These are phyloP conservation scores for Malthinus flaveolus DNA, from an alignment of 2,888 invertebrate species.

Conservation along the genomic window DNA sequence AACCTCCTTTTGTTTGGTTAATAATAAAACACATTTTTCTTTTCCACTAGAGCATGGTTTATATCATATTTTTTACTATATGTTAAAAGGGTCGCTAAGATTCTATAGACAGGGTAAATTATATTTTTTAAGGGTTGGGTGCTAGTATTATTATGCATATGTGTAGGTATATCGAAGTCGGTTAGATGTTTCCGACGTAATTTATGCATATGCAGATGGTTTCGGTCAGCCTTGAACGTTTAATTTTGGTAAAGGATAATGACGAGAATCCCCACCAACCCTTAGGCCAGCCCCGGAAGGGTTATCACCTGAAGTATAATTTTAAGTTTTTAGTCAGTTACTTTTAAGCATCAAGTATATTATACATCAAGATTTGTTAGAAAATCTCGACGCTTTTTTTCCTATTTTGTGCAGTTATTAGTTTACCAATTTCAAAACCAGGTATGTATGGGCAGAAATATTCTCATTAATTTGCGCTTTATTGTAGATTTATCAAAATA, in stretches of 20 bases:
- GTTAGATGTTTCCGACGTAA: slow-evolving; percentile 34
- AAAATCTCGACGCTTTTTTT: background rate
- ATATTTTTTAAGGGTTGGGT: slow-evolving; percentile 44
- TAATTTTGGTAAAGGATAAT: slow-evolving; percentile 48
- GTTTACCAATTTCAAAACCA: no score
- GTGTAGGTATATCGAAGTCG: slow-evolving; percentile 28
- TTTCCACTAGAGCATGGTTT: slow-evolving; percentile 58
- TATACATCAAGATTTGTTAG: background rate
- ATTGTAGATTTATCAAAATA: no score
- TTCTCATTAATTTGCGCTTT: no score
- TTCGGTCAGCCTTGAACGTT: slow-evolving; percentile 43
- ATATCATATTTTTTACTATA: slow-evolving; percentile 54
- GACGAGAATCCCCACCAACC: slow-evolving; percentile 41
- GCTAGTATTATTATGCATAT: slow-evolving; percentile 49
- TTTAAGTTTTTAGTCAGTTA: slow-evolving; percentile 19
- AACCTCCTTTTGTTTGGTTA: slow-evolving; percentile 52
- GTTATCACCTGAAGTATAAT: slow-evolving; percentile 40
- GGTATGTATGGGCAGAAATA: no score
- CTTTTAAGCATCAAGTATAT: slow-evolving; percentile 7
- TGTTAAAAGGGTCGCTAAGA: slow-evolving; percentile 48
- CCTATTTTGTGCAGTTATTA: no score
- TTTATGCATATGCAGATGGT: slow-evolving; percentile 51
- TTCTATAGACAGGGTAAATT: slow-evolving; percentile 47
- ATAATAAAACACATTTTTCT: slow-evolving; percentile 57
- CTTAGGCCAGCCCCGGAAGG: slow-evolving; percentile 46